Percentiles rank a stretch among this genome's conserved stretches.
Evolutionary conservation across 1,140 invertebrate species (phyloP).

Genomic region (Bacillus rossius): DNA sequence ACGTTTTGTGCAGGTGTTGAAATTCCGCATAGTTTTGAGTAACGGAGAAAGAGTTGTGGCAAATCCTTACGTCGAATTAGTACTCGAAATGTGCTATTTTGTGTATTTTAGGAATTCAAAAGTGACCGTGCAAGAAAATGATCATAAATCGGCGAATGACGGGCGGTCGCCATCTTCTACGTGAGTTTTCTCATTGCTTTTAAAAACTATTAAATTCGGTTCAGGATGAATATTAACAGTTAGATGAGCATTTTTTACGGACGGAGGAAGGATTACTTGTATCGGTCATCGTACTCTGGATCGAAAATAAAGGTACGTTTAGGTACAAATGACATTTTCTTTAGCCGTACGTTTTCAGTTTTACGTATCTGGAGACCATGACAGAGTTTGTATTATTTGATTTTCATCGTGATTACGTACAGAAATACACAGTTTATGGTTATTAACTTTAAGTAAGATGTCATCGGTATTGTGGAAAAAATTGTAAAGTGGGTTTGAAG

Average conservation of each 20-base stretch:
- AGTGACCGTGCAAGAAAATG: conserved; percentile 39
- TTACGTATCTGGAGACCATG: too few species aligned
- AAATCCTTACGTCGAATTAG: too few species aligned
- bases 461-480: too few species aligned
- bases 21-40: background rate
- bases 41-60: too few species aligned
- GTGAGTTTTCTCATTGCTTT: conserved; percentile 44
- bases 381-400: too few species aligned
- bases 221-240: conserved; percentile 11
- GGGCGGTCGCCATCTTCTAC: conserved; percentile 52
- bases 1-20: background rate
- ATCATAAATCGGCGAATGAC: conserved; percentile 46
- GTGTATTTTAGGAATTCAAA: conserved; percentile 5
- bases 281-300: conserved; percentile 10
- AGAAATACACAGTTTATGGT: too few species aligned
- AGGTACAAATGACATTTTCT: background rate
- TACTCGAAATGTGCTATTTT: conserved; percentile 2
- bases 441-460: too few species aligned
- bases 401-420: too few species aligned
- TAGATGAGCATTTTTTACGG: conserved; percentile 9
- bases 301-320: conserved; percentile 15
- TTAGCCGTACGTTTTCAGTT: too few species aligned
- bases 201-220: conserved; percentile 11
- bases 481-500: too few species aligned
- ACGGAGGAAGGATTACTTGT: conserved; percentile 8